Evolutionary conservation across 2,113 vertebrate genomes (phyloP).

Genomic region (Beaufortia kweichowensis): DNA sequence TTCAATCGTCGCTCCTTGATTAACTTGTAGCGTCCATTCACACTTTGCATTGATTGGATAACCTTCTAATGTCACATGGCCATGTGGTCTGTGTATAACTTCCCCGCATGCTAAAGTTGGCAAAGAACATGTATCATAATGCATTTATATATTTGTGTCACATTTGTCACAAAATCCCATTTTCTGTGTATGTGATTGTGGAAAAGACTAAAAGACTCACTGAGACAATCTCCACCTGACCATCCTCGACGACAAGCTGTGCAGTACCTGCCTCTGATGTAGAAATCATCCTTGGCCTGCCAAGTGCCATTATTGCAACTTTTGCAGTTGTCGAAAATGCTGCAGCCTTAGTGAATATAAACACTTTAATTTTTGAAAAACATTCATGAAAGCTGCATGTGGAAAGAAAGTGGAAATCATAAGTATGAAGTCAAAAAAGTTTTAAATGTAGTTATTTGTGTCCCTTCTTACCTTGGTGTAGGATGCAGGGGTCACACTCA

Average conservation of each 20-base stretch:
- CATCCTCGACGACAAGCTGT: conserved; percentile 86
- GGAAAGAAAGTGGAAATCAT: neutral
- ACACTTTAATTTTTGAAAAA: neutral
- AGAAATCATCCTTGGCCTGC: conserved; percentile 86
- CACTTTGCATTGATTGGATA: conserved; percentile 87
- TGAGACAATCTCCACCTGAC: conserved; percentile 91
- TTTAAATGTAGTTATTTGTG: neutral
- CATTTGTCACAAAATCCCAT: neutral
- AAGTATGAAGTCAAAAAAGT: neutral
- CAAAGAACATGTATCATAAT: neutral
- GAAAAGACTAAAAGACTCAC: conserved; percentile 71
- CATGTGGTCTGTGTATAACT: conserved; percentile 77
- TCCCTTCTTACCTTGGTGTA: conserved; percentile 82
- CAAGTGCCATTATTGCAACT: conserved; percentile 88
- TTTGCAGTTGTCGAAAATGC: conserved; percentile 94
- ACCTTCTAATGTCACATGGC: conserved; percentile 84
- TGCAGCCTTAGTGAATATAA: conserved; percentile 66
- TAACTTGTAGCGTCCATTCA: conserved; percentile 84
- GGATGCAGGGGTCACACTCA: conserved; percentile 90
- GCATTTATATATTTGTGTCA: neutral
- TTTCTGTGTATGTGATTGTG: neutral
- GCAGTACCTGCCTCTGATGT: conserved; percentile 86
- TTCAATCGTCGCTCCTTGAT: conserved; percentile 75
- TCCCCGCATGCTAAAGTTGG: conserved; percentile 79
- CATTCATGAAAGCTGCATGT: neutral